A percentile compares a stretch with the other conserved stretches of the same genome.
Evolutionary conservation across 2,113 vertebrate species (phyloP).

Genomic region (Brienomyrus longianalis): DNA sequence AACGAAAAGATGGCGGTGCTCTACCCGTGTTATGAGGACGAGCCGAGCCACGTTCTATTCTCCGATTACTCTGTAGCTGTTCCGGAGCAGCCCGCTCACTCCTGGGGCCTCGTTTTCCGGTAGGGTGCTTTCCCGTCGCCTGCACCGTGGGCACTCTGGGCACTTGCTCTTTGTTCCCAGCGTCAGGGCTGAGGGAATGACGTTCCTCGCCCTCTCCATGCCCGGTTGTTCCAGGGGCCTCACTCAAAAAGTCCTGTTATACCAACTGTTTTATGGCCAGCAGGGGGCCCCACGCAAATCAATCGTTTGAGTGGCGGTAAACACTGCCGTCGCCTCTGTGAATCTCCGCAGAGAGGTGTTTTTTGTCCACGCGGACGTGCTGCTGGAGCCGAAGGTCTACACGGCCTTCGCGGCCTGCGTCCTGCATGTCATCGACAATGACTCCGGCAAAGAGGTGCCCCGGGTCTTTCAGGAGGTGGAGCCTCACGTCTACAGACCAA

Average conservation of each 20-base stretch:
- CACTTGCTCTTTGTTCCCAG: neutral
- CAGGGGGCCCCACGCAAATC: neutral
- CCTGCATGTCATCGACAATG: constrained; percentile 81
- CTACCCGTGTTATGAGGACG: constrained; percentile 75
- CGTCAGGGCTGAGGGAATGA: neutral
- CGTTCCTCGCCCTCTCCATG: neutral
- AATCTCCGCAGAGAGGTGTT: constrained; percentile 72
- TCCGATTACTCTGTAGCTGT: constrained; percentile 67
- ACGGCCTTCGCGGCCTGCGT: constrained; percentile 58
- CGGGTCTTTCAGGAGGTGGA: constrained; percentile 62
- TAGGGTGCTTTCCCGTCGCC: constrained; percentile 35
- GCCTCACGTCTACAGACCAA: constrained; percentile 67
- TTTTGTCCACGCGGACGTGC: constrained; percentile 67
- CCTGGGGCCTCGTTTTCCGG: constrained; percentile 86
- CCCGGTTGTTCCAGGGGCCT: neutral
- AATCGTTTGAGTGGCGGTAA: neutral
- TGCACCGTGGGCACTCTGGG: neutral
- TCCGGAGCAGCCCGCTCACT: constrained; percentile 55
- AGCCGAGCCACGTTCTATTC: constrained; percentile 65
- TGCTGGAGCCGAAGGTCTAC: constrained; percentile 69
- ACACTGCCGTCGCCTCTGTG: neutral
- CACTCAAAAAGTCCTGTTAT: neutral
- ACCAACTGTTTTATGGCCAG: neutral
- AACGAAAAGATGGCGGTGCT: constrained; percentile 51
- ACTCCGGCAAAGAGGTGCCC: constrained; percentile 74